Percentiles rank a stretch among this genome's conserved stretches.
phyloP scores from a whole-genome alignment of 2,888 invertebrate genomes.

The Cordilura impudica region DNA sequence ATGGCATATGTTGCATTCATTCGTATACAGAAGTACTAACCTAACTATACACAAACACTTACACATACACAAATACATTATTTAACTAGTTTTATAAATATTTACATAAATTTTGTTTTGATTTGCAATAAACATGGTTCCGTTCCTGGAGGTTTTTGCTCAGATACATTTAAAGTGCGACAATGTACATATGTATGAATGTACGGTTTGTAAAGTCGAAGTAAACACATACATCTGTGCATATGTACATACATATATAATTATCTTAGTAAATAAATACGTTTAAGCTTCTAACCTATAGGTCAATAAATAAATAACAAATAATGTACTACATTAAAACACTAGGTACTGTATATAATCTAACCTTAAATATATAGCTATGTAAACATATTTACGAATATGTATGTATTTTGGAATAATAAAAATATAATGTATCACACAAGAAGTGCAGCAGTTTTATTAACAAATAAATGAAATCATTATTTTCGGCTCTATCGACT shows the following conservation, averaged over 20 bases:
- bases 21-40: too few species aligned
- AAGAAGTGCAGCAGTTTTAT: too few species aligned
- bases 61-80: background rate
- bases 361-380: background rate
- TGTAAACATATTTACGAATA: background rate
- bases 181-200: background rate
- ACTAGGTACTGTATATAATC: conserved; percentile 5
- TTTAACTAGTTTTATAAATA: background rate
- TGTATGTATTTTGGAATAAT: conserved; percentile 65
- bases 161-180: background rate
- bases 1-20: too few species aligned
- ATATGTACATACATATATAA: background rate
- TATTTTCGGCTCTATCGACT: too few species aligned
- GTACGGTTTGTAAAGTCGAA: background rate
- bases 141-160: background rate
- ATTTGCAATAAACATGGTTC: background rate
- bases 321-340: background rate
- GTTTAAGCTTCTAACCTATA: background rate
- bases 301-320: too few species aligned
- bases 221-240: background rate
- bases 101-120: background rate
- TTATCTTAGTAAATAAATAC: background rate
- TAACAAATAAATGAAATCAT: too few species aligned
- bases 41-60: background rate
- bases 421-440: conserved; percentile 63